Evolutionary conservation across 2,797 vertebrate species (phyloP), one percentile per base, ranked within the genome.

Genomic region (Falco cherrug): DNA sequence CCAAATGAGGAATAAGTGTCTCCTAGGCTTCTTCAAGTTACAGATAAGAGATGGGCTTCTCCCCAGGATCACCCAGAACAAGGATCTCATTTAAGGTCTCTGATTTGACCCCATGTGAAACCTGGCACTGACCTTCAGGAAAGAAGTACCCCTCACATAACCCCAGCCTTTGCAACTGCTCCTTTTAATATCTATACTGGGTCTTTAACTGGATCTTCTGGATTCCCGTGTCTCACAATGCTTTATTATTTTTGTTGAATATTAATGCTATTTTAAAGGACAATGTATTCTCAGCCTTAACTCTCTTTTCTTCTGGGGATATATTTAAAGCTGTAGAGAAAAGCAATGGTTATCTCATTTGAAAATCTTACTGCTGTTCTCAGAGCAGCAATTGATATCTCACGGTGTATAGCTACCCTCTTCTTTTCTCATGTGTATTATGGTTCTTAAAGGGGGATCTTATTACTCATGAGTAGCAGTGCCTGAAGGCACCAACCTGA

Each of bases 361-460:
- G 54, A 90, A 94, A 89, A 89, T 93, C 37, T 54, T 53, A 53
- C 19, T 85, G 57, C 67, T 94, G 11, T 86, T 92, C 69, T 95
- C 37, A 85, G 75, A 89, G 59, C 54, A 87, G 41, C 68, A 94
- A 80, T 73, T 95, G 80, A 31, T 90, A 35, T 70, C 39, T 89
- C 61, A 39, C 8, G 5, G 76, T 56, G 19, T 37, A 54, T 57
- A 37, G 78, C 51, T 86, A 70, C 29, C 14, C 93, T 91, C 82
- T 84, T 57, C 18, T 93, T 95, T 86, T 88, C 73, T 82, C 79
- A 22, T 78, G 31, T 63, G 59, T 57, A 53, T 86, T 87, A 53
- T 71, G 65, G 83, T 91, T 92, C 48, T 57, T 93, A 84, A 91
- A 77, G 47, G 10, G 16, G 21, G 31, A 80, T 93, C 35, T 81